Base-by-base conservation (phyloP, 2,888 invertebrate species). In the Hypercompe scribonia region DNA sequence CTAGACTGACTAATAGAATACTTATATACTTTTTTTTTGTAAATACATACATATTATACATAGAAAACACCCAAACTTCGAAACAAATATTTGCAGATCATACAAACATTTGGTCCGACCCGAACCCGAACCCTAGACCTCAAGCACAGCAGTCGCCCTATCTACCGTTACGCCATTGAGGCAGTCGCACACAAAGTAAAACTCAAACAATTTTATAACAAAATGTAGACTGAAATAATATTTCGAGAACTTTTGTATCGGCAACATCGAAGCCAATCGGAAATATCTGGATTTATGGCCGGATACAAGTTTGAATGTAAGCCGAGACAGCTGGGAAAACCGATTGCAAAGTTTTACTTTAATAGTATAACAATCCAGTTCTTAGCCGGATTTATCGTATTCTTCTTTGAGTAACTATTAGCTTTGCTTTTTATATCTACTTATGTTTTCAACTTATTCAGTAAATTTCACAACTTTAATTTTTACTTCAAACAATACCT, bases 241-340 rank as follows among this genome's bases (percentile, higher is more conserved):
- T 54, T 72, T 31, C 46, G 63, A 72, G 63, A 69, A 68, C 65
- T 64, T 18, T 64, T 21, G 34, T 64, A 63, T 67, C 50, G 64
- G 67, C 67, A 68, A 73, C 54, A 67, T 54, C 65, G 39, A 50
- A 36, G 74, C 68, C 71, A 69, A 77, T 83, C 75, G 81, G 77
- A 82, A 69, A 78, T 72, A 79, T 75, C 70, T 65, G 76, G 76
- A 79, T 86, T 83, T 82, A 86, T 81, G 68, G 68, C 54, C 73
- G 77, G 75, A 83, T 80, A 80, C 74, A 75, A 80, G 78, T 77
- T 77, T 72, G 74, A 72, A 82, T 73, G 73, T 74, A 66, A 75
- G 78, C 78, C 68, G 69, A 67, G 77, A 66, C 50, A 68, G 70
- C 69, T 68, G 65, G 67, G 75, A 69, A 73, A 81, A 81, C 77